Evolutionary conservation across 1,140 invertebrate species (phyloP), one percentile per base, ranked within the genome.

Genomic region (Formica exsecta): DNA sequence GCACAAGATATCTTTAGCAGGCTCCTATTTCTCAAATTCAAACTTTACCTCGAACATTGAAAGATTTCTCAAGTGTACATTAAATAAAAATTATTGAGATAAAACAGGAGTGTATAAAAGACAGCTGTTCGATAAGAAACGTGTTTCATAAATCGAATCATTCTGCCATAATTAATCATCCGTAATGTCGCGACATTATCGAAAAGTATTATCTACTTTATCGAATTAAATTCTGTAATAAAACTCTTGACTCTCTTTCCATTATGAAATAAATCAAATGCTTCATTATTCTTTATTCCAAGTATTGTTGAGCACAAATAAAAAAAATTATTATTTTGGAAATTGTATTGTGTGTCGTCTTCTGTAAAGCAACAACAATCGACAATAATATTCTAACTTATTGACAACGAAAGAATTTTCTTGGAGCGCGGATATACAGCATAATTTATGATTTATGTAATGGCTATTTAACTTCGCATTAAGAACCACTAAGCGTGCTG

Each of bases 391-490:
- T 57, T 29, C 32, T 22, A 54, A 74, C n/a, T 71, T 9, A 71
- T 0, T 25, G 9, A 11, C 29, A 11, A 74, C 32, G 5, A 48
- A 32, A 22, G 13, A 22, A 57, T 19, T 74, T 74, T 54, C 25
- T 51, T 1, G 6, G 16, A 54, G 29, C 29, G n/a, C 71, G 11
- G 22, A 36, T 74, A 4, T 57, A 38, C 71, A n/a, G n/a, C 3
- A 8, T 74, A 38, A 22, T 22, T 22, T 22, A 22, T 22, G 22
- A 22, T 74, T 74, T 57, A 57, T 7, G 51, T 74, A 74, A 74
- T 16, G n/a, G 13, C 51, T 19, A 38, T 36, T 73, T 36, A 8
- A 11, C 29, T 9, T 74, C 5, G 16, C 19, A 9, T 25, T 32
- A 29, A 73, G 48, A 9, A 54, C 1, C 48, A 16, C 3, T 51